Conservation (phyloP, 2,113 vertebrate species). For the Felis chaus region DNA sequence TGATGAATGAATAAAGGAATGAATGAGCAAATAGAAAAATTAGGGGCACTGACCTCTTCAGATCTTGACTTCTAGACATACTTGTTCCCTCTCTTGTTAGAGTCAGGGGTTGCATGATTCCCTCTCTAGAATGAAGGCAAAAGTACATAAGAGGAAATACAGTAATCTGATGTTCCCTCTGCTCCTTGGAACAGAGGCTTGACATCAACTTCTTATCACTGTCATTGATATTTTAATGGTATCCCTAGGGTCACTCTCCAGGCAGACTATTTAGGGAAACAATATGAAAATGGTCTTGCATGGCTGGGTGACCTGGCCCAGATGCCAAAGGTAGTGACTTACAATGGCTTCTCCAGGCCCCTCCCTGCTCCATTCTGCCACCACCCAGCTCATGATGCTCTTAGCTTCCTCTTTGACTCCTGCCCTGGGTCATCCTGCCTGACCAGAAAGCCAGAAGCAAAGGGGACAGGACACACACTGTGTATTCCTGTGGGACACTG, state of each 20-base stretch:
- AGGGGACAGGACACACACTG: background rate
- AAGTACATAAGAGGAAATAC: background rate
- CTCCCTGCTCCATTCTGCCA: conserved; percentile 48
- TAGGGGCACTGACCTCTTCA: background rate
- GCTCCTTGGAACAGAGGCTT: conserved; percentile 21
- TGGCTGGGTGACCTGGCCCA: background rate
- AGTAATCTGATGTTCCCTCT: background rate
- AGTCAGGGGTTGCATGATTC: background rate
- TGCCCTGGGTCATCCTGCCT: conserved; percentile 43
- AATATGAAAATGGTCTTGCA: conserved; percentile 4
- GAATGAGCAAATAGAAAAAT: background rate
- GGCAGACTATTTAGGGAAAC: conserved; percentile 54
- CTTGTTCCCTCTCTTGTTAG: background rate
- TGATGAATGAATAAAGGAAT: background rate
- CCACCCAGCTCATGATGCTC: background rate
- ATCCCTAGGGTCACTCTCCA: background rate
- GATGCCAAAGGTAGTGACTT: conserved; percentile 52
- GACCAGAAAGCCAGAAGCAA: conserved; percentile 56
- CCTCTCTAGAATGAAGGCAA: background rate
- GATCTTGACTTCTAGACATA: background rate
- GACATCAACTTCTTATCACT: background rate
- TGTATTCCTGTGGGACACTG: background rate
- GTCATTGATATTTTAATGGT: background rate
- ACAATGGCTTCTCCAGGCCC: conserved; percentile 42
- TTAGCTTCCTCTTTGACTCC: conserved; percentile 32